Evolutionary conservation across 2,797 vertebrate species (phyloP).

Genomic region (Acipenser transmontanus): DNA sequence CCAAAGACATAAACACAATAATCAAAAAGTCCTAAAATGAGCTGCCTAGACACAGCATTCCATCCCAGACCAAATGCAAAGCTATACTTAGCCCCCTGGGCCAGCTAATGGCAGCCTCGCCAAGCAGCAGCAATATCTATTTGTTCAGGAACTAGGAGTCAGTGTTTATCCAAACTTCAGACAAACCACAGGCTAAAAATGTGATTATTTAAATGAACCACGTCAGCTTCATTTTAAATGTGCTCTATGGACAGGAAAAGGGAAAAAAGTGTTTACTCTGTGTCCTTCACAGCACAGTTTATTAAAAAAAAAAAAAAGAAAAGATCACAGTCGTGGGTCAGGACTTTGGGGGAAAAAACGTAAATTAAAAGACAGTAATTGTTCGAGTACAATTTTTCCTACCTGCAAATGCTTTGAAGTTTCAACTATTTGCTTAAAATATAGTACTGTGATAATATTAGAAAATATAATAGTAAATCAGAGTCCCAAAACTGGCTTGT

Average conservation of each 20-base stretch:
- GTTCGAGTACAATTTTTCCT: no score
- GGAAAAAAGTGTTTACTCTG: neutral
- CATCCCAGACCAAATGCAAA: constrained; percentile 24
- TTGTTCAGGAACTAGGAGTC: neutral
- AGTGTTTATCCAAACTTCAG: constrained; percentile 21
- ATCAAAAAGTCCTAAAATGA: constrained; percentile 24
- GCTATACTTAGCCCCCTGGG: constrained; percentile 9
- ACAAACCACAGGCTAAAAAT: constrained; percentile 15
- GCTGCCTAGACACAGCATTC: constrained; percentile 18
- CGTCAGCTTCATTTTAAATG: constrained; percentile 15
- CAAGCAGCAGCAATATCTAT: constrained; percentile 14
- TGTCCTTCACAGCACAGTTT: neutral
- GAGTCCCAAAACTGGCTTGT: no score
- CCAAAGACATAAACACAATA: constrained; percentile 34
- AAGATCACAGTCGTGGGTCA: no score
- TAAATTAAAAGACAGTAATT: no score
- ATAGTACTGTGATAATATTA: no score
- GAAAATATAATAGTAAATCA: no score
- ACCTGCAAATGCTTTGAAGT: no score
- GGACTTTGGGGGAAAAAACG: no score
- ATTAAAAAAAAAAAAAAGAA: neutral
- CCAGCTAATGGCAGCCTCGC: constrained; percentile 7
- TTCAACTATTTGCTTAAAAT: no score
- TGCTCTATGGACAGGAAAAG: neutral
- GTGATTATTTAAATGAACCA: constrained; percentile 18